Conservation (phyloP, 2,888 invertebrate genomes). For the Chrysolina americana region DNA sequence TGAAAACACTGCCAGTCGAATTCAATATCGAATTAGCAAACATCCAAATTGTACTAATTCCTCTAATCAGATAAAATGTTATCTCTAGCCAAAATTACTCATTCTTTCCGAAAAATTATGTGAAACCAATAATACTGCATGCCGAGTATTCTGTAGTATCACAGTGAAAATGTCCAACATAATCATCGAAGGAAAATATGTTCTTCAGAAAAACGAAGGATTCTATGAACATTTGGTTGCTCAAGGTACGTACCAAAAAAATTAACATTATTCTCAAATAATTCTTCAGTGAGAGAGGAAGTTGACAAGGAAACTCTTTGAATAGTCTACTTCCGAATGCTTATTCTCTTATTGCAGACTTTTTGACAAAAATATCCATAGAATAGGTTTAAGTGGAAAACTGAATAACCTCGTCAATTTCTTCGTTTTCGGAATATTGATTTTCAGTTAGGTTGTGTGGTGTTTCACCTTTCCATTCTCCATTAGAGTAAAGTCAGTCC, state of each 20-base stretch:
- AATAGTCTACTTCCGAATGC: no score
- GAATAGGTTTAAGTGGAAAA: no score
- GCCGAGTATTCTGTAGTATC: neutral
- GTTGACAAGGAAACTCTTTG: no score
- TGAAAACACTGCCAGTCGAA: no score
- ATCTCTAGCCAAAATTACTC: neutral
- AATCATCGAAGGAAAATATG: conserved; percentile 50
- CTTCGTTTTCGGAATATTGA: no score
- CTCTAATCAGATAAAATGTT: conserved; percentile 16
- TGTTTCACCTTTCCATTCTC: no score
- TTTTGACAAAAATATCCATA: no score
- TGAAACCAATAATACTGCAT: neutral
- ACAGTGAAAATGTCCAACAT: conserved; percentile 16
- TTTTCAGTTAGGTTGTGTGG: no score
- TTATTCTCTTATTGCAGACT: no score
- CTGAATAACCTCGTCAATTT: no score
- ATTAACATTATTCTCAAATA: neutral
- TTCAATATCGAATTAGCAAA: neutral
- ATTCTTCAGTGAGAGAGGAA: neutral
- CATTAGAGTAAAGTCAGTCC: no score
- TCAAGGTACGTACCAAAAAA: conserved; percentile 49
- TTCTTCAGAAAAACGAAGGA: conserved; percentile 53
- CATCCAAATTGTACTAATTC: neutral
- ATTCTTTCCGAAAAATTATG: neutral
- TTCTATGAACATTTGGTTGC: conserved; percentile 55